A percentile compares a stretch with the other conserved stretches of the same genome.
phyloP scores from a whole-genome alignment of 2,797 vertebrate species.

The Catamblyrhynchus diadema region DNA sequence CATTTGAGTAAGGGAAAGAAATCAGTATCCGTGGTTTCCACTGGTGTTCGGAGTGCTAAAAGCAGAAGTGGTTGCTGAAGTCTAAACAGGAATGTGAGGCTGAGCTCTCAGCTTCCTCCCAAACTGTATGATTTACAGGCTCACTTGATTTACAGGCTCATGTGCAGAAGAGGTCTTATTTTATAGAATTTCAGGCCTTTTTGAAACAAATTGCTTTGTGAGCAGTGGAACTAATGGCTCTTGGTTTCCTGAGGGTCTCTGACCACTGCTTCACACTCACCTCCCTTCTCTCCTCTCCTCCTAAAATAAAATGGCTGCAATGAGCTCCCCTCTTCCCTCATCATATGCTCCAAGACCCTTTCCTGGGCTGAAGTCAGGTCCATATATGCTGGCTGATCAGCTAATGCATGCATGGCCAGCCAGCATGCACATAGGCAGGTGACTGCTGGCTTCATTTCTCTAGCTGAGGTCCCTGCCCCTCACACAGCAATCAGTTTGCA shows the following conservation, averaged over 20 bases:
- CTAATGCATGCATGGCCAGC: not conserved
- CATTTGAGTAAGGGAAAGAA: not conserved
- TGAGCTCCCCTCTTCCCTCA: not conserved
- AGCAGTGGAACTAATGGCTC: not conserved
- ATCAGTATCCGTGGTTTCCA: not conserved
- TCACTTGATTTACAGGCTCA: not conserved
- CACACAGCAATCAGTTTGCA: not conserved
- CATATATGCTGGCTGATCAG: not conserved
- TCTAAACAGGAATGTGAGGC: constrained; percentile 6
- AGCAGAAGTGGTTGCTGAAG: constrained; percentile 47
- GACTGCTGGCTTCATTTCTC: not conserved
- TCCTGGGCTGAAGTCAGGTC: not conserved
- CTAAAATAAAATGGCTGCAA: not conserved
- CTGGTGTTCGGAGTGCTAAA: not conserved
- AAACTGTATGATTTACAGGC: not conserved
- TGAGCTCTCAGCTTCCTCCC: constrained; percentile 10
- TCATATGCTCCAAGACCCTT: not conserved
- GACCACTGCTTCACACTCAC: not conserved
- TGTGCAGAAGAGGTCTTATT: not conserved
- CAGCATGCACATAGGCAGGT: not conserved
- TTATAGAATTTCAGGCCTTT: not conserved
- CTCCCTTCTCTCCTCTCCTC: not conserved
- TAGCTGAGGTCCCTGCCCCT: not conserved
- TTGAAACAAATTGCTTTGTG: not conserved
- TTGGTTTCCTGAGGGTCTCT: not conserved